Conservation (phyloP, 2,113 vertebrate species). For the Leiothrix lutea region DNA sequence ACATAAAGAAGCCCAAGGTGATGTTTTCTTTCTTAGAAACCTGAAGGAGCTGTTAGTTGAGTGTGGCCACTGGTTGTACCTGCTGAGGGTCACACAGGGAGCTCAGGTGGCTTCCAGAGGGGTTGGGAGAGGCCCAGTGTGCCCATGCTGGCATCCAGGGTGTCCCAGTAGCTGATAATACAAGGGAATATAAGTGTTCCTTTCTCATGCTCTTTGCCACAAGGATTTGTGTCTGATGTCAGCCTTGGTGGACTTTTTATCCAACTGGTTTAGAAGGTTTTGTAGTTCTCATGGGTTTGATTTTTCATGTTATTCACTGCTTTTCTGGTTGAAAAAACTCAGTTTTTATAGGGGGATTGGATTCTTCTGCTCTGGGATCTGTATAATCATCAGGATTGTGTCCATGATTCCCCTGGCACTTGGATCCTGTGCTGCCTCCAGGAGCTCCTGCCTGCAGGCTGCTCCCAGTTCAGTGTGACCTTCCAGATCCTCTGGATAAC, state of each 20-base stretch:
- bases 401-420: neutral
- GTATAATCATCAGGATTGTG: neutral
- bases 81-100: neutral
- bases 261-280: neutral
- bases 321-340: neutral
- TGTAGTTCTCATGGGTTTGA: neutral
- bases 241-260: neutral
- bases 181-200: neutral
- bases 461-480: neutral
- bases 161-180: neutral
- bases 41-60: neutral
- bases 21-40: neutral
- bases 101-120: neutral
- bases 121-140: neutral
- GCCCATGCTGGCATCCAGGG: neutral
- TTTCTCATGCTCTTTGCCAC: neutral
- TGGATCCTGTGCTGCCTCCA: neutral
- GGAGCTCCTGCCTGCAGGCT: neutral
- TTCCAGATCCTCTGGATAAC: neutral
- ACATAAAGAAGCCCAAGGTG: neutral
- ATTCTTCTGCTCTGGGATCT: neutral
- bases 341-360: neutral
- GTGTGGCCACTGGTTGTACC: accelerated
- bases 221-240: neutral
- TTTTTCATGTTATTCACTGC: neutral